These are phyloP conservation scores for Clistopyga incitator DNA, from an alignment of 2,888 invertebrate genomes.

Conservation along the genomic window DNA sequence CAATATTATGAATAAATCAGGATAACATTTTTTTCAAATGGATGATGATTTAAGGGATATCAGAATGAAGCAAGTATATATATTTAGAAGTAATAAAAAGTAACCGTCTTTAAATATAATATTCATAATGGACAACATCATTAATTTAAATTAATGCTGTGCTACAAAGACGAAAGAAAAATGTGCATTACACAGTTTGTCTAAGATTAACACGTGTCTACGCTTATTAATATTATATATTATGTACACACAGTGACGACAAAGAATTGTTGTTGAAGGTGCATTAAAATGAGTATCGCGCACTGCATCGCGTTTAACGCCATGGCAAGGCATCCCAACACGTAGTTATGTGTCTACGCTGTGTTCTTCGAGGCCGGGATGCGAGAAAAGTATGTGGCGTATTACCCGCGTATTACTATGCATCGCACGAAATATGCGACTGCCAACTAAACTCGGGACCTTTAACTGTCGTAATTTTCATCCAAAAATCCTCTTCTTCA, in stretches of 20 bases:
- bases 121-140: background rate
- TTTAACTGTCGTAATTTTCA: constrained; percentile 1
- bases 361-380: constrained; percentile 13
- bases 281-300: constrained; percentile 16
- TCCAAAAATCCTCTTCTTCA: background rate
- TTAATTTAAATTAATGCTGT: background rate
- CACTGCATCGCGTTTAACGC: constrained; percentile 12
- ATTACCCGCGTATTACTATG: constrained; percentile 30
- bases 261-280: background rate
- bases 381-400: constrained; percentile 26
- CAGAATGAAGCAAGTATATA: background rate
- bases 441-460: background rate
- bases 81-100: background rate
- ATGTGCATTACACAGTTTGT: background rate
- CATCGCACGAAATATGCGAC: constrained; percentile 21
- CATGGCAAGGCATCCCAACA: constrained; percentile 11
- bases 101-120: background rate
- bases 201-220: background rate
- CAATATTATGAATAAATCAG: too few relatives aligned
- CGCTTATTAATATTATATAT: constrained; percentile 18
- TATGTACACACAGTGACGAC: background rate
- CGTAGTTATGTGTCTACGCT: constrained; percentile 4
- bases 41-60: too few relatives aligned
- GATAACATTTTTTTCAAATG: too few relatives aligned
- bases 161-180: background rate